A percentile compares a stretch with the other conserved stretches of the same genome.
Evolutionary conservation across 1,140 invertebrate genomes (phyloP).

Genomic region (Bombus polaris): DNA sequence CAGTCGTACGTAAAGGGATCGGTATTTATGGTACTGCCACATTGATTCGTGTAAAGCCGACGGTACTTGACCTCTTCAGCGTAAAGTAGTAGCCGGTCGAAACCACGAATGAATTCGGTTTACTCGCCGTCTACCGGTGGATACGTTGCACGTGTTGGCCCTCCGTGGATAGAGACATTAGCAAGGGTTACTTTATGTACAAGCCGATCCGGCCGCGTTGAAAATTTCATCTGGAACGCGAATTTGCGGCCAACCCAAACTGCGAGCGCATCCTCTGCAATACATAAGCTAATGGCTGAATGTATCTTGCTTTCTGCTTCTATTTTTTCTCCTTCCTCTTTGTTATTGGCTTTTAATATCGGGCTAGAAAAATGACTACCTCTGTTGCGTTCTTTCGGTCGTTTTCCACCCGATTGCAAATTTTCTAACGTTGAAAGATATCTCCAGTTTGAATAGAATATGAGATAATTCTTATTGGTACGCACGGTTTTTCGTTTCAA

Average conservation of each 20-base stretch:
- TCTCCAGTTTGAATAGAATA: too few relatives aligned
- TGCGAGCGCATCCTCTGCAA: neutral
- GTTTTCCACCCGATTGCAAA: neutral
- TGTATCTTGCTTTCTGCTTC: neutral
- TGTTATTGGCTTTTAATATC: neutral
- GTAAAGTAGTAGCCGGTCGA: slow-evolving; percentile 58
- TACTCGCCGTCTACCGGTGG: slow-evolving; percentile 17
- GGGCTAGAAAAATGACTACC: neutral
- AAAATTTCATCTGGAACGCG: slow-evolving; percentile 37
- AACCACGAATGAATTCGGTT: slow-evolving; percentile 61
- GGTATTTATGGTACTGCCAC: slow-evolving; percentile 69
- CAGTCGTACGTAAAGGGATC: slow-evolving; percentile 65
- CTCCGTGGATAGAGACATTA: slow-evolving; percentile 43
- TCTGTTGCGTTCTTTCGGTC: neutral
- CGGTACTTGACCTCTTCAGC: slow-evolving; percentile 64
- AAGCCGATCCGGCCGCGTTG: slow-evolving; percentile 3
- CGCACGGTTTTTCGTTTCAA: too few relatives aligned
- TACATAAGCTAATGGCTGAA: neutral
- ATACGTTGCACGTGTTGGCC: slow-evolving; percentile 26
- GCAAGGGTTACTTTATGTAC: slow-evolving; percentile 51
- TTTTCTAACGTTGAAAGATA: neutral
- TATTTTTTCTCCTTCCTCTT: neutral
- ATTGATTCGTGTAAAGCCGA: slow-evolving; percentile 71
- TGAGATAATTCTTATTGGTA: too few relatives aligned
- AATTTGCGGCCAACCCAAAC: slow-evolving; percentile 26